A percentile compares a stretch with the other conserved stretches of the same genome.
phyloP scores from a whole-genome alignment of 2,797 vertebrate genomes.

The Cynodonichthys magdalenae region DNA sequence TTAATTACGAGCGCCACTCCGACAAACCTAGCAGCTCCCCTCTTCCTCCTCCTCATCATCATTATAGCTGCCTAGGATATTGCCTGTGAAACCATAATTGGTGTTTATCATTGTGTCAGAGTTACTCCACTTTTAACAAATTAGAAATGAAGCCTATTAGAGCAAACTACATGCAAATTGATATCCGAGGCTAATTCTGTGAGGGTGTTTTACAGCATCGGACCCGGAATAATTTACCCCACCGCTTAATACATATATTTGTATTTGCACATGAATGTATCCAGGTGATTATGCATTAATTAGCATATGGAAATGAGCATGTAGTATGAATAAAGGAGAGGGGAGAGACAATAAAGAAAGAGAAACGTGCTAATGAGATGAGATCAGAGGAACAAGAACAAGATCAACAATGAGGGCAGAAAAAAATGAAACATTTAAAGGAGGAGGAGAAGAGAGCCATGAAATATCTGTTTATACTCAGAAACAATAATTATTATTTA shows the following conservation, averaged over 20 bases:
- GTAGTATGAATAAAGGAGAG: conserved; percentile 74
- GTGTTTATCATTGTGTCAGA: conserved; percentile 79
- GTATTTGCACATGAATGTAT: conserved; percentile 81
- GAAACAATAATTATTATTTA: too few species aligned
- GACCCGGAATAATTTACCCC: conserved; percentile 71
- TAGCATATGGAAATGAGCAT: conserved; percentile 81
- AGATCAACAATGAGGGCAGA: conserved; percentile 38
- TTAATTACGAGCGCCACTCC: conserved; percentile 77
- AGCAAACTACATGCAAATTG: conserved; percentile 77
- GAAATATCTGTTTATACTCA: background rate
- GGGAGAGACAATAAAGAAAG: conserved; percentile 59
- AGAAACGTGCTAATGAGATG: conserved; percentile 67
- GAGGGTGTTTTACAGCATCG: conserved; percentile 66
- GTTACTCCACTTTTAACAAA: conserved; percentile 78
- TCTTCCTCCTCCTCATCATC: conserved; percentile 37
- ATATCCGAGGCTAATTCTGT: conserved; percentile 76
- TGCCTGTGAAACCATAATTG: conserved; percentile 74
- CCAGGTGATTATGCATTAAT: conserved; percentile 82
- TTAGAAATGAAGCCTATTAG: conserved; percentile 77
- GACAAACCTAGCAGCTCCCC: conserved; percentile 65
- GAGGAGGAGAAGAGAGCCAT: background rate
- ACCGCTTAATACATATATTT: conserved; percentile 74
- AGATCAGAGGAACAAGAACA: conserved; percentile 58
- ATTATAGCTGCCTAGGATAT: conserved; percentile 73
- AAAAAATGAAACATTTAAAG: background rate